These are phyloP conservation scores for Lepilemur ruficaudatus DNA, from an alignment of 2,797 vertebrate genomes.

Conservation along the genomic window DNA sequence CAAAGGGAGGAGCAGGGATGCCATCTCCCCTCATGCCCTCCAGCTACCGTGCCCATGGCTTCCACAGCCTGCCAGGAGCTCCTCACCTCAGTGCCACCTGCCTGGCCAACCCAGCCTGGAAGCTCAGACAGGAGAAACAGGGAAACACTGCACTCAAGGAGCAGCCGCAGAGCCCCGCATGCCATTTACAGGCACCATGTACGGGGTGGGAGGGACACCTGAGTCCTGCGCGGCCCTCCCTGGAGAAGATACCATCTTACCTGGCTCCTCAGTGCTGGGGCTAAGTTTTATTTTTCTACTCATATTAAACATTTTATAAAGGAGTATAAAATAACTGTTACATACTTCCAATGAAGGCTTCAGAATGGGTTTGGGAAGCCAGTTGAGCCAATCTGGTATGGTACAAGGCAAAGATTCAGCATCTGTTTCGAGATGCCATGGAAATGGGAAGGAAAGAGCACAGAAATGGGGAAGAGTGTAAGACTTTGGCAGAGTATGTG, in stretches of 20 bases:
- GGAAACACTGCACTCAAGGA: neutral
- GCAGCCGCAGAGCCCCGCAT: neutral
- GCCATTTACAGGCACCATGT: accelerated
- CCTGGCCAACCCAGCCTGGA: neutral
- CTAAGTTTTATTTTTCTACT: neutral
- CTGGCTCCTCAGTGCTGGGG: neutral
- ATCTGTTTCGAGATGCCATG: neutral
- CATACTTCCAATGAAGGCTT: neutral
- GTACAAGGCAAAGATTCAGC: neutral
- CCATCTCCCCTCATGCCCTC: neutral
- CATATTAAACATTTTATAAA: conserved; percentile 22
- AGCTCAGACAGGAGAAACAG: neutral
- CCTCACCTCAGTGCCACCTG: neutral
- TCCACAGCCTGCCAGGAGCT: neutral
- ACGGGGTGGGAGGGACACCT: accelerated
- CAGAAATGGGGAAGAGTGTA: neutral
- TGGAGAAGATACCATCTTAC: neutral
- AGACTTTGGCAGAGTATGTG: neutral
- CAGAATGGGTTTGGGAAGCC: neutral
- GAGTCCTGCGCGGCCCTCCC: neutral
- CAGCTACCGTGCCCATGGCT: neutral
- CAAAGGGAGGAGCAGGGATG: neutral
- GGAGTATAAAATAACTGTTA: neutral
- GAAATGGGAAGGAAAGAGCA: neutral
- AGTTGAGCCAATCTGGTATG: neutral